phyloP scores from a whole-genome alignment of 2,888 invertebrate species.

The Folsomia manolachei region DNA sequence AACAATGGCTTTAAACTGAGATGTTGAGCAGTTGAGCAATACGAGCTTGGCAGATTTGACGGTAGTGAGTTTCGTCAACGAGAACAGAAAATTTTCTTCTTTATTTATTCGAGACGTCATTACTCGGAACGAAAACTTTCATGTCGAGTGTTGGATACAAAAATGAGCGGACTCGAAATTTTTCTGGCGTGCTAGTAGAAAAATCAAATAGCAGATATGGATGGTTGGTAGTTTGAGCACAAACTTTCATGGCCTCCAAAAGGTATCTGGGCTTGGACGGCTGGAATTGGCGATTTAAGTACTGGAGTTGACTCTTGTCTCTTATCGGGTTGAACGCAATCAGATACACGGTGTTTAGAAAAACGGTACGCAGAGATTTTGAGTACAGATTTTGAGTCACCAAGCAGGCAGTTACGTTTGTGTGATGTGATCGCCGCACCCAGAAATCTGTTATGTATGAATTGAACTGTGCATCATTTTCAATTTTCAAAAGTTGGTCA shows the following conservation, averaged over 20 bases:
- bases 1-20: background rate
- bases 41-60: too few species aligned
- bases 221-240: background rate
- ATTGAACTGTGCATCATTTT: background rate
- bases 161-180: background rate
- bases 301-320: background rate
- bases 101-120: background rate
- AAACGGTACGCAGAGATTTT: background rate
- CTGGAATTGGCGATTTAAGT: background rate
- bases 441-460: background rate
- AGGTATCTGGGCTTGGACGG: background rate
- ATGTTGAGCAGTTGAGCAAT: too few species aligned
- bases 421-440: background rate
- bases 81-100: background rate
- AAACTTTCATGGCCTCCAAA: background rate
- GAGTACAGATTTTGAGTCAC: background rate
- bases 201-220: background rate
- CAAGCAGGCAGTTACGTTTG: background rate
- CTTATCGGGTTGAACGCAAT: background rate
- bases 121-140: background rate
- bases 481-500: background rate
- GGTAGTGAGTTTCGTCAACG: background rate
- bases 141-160: background rate
- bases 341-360: background rate
- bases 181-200: background rate